phyloP scores from a whole-genome alignment of 2,888 invertebrate genomes.

The Acronicta aceris region DNA sequence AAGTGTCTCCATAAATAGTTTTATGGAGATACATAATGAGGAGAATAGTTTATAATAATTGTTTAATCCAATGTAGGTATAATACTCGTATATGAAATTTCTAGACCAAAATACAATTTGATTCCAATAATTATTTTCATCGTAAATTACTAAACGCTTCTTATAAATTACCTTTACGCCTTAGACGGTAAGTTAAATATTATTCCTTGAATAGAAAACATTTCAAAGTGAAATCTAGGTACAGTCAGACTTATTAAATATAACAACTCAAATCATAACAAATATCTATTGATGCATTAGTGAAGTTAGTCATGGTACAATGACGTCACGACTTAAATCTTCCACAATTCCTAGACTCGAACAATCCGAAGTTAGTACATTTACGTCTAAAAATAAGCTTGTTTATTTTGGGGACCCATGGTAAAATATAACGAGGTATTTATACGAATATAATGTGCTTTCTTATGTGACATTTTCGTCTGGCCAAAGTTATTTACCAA shows the following conservation, averaged over 20 bases:
- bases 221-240: neutral
- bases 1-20: no score
- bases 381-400: conserved; percentile 39
- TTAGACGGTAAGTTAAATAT: neutral
- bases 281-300: conserved; percentile 16
- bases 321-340: conserved; percentile 47
- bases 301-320: conserved; percentile 34
- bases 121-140: neutral
- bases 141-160: no score
- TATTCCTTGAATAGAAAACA: neutral
- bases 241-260: neutral
- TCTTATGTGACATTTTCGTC: conserved; percentile 44
- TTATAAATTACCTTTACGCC: neutral
- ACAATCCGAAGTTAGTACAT: conserved; percentile 14
- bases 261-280: conserved; percentile 4
- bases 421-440: conserved; percentile 9
- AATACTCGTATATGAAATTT: no score
- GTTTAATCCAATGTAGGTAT: no score
- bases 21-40: conserved; percentile 5
- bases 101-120: no score
- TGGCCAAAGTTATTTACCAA: conserved; percentile 73
- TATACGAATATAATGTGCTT: conserved; percentile 16
- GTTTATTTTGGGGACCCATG: conserved; percentile 8
- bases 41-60: no score
- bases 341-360: conserved; percentile 23